Evolutionary conservation across 2,113 vertebrate species (phyloP).

Genomic region (Falco punctatus): DNA sequence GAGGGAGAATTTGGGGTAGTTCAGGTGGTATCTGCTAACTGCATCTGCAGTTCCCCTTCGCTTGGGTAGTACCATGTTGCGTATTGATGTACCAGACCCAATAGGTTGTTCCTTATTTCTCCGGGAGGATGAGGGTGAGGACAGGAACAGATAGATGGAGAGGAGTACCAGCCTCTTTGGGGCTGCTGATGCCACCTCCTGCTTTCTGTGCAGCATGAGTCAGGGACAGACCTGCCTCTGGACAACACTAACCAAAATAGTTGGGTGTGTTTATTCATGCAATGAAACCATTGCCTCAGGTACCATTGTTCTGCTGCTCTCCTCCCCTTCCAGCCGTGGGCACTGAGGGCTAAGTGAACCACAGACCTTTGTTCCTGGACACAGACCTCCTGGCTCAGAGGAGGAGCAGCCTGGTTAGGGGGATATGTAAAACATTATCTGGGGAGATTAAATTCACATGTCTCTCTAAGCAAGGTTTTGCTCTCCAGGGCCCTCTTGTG

Average conservation of each 20-base stretch:
- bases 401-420: background rate
- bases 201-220: background rate
- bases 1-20: background rate
- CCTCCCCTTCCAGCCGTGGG: background rate
- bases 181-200: background rate
- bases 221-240: background rate
- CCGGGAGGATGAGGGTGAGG: background rate
- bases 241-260: background rate
- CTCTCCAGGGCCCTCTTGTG: background rate
- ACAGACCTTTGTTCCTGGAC: background rate
- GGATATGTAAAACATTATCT: background rate
- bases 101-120: background rate
- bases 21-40: background rate
- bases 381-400: background rate
- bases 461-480: background rate
- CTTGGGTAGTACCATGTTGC: background rate
- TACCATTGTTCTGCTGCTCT: accelerated
- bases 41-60: background rate
- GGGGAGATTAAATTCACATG: background rate
- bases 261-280: background rate
- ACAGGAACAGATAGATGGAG: background rate
- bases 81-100: background rate
- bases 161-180: background rate
- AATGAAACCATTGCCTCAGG: background rate
- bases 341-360: background rate